Conservation (phyloP, 2,113 vertebrate genomes). For the Myxocyprinus asiaticus region DNA sequence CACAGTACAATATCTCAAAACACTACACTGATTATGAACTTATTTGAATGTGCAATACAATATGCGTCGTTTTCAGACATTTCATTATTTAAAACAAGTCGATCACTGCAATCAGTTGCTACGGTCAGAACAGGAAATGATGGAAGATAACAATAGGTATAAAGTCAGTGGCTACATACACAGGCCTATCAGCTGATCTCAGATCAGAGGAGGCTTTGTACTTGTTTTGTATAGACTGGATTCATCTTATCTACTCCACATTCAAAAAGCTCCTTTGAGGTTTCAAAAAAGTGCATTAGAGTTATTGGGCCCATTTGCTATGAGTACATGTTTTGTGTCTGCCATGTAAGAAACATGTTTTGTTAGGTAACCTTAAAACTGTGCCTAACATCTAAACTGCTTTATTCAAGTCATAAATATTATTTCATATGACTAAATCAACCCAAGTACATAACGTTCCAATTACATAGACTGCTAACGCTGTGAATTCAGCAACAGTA, state of each 20-base stretch:
- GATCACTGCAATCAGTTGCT: conserved; percentile 65
- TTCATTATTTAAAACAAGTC: conserved; percentile 56
- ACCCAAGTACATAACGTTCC: too few species aligned
- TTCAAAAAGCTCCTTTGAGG: too few species aligned
- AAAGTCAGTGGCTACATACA: conserved; percentile 33
- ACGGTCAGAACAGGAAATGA: conserved; percentile 61
- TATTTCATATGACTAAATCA: too few species aligned
- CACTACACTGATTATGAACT: conserved; percentile 16
- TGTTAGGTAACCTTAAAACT: too few species aligned
- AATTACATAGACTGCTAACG: too few species aligned
- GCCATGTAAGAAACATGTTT: too few species aligned
- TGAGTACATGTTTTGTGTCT: too few species aligned
- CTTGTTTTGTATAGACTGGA: conserved; percentile 57
- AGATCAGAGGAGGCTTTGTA: conserved; percentile 64
- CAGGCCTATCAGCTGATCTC: conserved; percentile 45
- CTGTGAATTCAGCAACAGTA: too few species aligned
- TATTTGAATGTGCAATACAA: conserved; percentile 62
- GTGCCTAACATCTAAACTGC: too few species aligned
- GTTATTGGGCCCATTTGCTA: too few species aligned
- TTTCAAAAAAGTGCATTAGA: too few species aligned
- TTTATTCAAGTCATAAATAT: too few species aligned
- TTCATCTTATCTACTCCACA: conserved; percentile 52
- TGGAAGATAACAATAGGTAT: conserved; percentile 60
- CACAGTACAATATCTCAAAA: not conserved
- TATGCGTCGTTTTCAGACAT: conserved; percentile 22